phyloP scores from a whole-genome alignment of 1,140 invertebrate genomes.

The Heliconius congener region DNA sequence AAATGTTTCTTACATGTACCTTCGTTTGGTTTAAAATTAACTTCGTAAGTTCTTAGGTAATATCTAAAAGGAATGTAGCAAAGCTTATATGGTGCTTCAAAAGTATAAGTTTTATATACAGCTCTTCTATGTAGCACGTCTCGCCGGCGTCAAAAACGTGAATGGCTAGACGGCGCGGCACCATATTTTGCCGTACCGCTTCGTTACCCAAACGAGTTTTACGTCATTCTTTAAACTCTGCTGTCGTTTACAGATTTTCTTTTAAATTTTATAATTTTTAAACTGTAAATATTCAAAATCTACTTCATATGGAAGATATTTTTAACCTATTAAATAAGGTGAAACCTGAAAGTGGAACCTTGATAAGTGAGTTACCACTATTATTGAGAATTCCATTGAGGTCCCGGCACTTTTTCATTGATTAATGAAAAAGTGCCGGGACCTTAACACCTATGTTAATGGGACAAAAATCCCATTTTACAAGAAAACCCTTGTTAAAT shows the following conservation, averaged over 20 bases:
- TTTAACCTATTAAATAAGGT: not conserved
- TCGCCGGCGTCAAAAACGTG: constrained; percentile 52
- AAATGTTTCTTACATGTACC: not conserved
- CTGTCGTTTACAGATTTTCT: constrained; percentile 19
- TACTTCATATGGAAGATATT: not conserved
- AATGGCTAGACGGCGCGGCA: constrained; percentile 67
- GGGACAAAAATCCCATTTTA: too few species aligned
- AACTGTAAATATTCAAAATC: not conserved
- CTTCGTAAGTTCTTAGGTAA: not conserved
- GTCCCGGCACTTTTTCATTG: too few species aligned
- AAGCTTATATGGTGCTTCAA: constrained; percentile 14
- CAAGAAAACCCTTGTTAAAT: too few species aligned
- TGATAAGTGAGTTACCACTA: too few species aligned
- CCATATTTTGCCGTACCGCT: constrained; percentile 48
- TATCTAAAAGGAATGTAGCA: constrained; percentile 11
- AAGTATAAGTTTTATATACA: constrained; percentile 45
- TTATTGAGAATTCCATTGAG: too few species aligned
- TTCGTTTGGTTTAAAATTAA: not conserved
- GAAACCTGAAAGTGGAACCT: too few species aligned
- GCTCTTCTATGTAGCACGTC: constrained; percentile 44
- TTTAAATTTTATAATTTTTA: not conserved
- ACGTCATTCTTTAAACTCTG: constrained; percentile 36
- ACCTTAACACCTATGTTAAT: too few species aligned
- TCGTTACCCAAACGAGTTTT: constrained; percentile 47
- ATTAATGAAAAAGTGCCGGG: too few species aligned